A percentile compares a stretch with the other conserved stretches of the same genome.
Evolutionary conservation across 2,797 vertebrate species (phyloP).

Genomic region (Halcyon badia): DNA sequence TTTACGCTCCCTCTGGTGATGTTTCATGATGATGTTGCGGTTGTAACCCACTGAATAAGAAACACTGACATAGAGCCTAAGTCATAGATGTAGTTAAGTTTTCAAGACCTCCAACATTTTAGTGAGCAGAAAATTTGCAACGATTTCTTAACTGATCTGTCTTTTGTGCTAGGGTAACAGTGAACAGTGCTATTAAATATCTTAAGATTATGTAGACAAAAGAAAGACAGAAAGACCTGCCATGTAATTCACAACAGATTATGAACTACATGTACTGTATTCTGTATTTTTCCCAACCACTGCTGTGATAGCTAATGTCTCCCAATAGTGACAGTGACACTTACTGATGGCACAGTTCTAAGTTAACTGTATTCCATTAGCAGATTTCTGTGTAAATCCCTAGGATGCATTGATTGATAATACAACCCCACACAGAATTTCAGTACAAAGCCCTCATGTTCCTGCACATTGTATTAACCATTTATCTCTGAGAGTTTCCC

Average conservation of each 20-base stretch:
- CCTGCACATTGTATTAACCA: not conserved
- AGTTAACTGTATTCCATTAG: constrained; percentile 65
- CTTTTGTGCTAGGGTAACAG: not conserved
- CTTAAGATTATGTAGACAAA: constrained; percentile 11
- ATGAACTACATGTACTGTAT: constrained; percentile 1
- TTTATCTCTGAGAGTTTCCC: not conserved
- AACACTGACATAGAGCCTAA: not conserved
- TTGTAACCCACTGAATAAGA: not conserved
- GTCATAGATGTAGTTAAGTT: not conserved
- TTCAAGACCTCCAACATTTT: not conserved
- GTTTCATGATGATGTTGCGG: not conserved
- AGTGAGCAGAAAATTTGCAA: not conserved
- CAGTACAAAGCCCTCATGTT: not conserved
- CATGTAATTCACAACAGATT: constrained; percentile 52
- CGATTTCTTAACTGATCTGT: constrained; percentile 10
- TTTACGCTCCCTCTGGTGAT: not conserved
- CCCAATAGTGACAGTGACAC: constrained; percentile 53
- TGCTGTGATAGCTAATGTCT: constrained; percentile 66
- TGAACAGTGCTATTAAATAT: not conserved
- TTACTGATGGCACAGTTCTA: constrained; percentile 62
- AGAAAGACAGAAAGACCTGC: constrained; percentile 14
- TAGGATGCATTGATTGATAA: constrained; percentile 46
- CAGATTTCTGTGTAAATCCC: constrained; percentile 57
- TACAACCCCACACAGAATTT: constrained; percentile 18
- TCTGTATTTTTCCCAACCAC: constrained; percentile 20